A percentile compares a stretch with the other conserved stretches of the same genome.
Conservation (phyloP, 2,797 vertebrate genomes). For the Craterocephalus amniculus region DNA sequence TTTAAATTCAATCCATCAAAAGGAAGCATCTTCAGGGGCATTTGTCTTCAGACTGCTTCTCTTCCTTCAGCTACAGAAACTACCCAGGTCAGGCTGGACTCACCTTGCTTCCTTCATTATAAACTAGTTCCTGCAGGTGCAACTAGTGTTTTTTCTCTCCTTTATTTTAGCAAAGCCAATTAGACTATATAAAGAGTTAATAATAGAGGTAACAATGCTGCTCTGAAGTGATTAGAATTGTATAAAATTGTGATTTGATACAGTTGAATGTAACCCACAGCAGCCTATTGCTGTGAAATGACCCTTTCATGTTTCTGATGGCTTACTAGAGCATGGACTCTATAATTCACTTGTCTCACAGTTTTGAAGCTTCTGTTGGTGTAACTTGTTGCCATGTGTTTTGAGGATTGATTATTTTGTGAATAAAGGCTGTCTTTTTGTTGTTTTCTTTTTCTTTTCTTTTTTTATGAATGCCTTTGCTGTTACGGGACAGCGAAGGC, state of each 20-base stretch:
- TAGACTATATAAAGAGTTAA: background rate
- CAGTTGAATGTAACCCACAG: slow-evolving; percentile 22
- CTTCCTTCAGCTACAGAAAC: background rate
- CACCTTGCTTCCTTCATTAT: background rate
- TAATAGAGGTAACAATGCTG: background rate
- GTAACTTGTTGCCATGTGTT: slow-evolving; percentile 7
- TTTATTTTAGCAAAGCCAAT: background rate
- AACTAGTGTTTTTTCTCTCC: background rate
- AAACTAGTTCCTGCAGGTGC: background rate
- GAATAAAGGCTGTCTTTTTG: slow-evolving; percentile 21
- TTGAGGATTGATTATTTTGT: slow-evolving; percentile 37
- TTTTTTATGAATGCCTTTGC: slow-evolving; percentile 19
- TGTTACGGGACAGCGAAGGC: slow-evolving; percentile 26
- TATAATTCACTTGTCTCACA: background rate
- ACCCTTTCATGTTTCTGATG: background rate
- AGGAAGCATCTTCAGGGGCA: background rate
- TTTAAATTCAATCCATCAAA: background rate
- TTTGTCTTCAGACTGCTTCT: background rate
- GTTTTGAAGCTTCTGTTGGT: slow-evolving; percentile 9
- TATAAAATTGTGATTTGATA: slow-evolving; percentile 5
- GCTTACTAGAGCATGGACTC: background rate
- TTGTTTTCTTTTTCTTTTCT: slow-evolving; percentile 9
- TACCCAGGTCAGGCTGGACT: slow-evolving; percentile 9
- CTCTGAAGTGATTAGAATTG: background rate
- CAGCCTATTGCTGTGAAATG: slow-evolving; percentile 10